Base-by-base conservation (phyloP, 1,140 invertebrate species). In the Achroia grisella region DNA sequence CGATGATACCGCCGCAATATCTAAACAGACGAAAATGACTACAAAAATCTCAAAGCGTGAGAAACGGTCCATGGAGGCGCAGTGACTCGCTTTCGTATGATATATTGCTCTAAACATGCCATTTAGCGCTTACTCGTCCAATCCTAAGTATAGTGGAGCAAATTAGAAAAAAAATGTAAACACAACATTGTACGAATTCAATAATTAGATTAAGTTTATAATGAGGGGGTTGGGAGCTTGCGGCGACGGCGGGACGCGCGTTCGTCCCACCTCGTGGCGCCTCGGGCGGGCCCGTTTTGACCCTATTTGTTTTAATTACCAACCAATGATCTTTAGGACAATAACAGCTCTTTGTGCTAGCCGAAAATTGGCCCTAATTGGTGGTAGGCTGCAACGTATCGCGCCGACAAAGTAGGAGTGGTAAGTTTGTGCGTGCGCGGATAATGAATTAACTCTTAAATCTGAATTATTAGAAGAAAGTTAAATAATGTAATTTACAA, bases 301-400 rank as follows among this genome's bases (percentile, higher is more conserved):
- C 75, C 78, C 77, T 85, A 80, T 85, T 84, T 84, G 80, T 82
- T 82, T 84, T 82, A 85, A 84, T 84, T 84, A 81, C 79, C 68
- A 56, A 55, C 69, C 70, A 71, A 73, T 74, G 74, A 67, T 79
- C 65, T 67, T 76, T 65, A 73, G 75, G 78, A 80, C 74, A 74
- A 73, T 67, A 65, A 56, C 37, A 48, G 47, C 44, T 74, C 69
- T 70, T 84, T 84, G 75, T 74, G 56, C 62, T 73, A 74, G 77
- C 74, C 74, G 74, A 82, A 78, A 78, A 73, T 79, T 73, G 56
- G 52, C 60, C 62, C 65, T 81, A 80, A 81, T 80, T 73, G 75
- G 67, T 51, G 69, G 70, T 71, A 71, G 60, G 74, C 64, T 54
- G 62, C 40, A 59, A 55, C 54, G 28, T 47, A 47, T 52, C 51